These are phyloP conservation scores for Plotosus lineatus DNA, from an alignment of 2,113 vertebrate species.

Conservation along the genomic window DNA sequence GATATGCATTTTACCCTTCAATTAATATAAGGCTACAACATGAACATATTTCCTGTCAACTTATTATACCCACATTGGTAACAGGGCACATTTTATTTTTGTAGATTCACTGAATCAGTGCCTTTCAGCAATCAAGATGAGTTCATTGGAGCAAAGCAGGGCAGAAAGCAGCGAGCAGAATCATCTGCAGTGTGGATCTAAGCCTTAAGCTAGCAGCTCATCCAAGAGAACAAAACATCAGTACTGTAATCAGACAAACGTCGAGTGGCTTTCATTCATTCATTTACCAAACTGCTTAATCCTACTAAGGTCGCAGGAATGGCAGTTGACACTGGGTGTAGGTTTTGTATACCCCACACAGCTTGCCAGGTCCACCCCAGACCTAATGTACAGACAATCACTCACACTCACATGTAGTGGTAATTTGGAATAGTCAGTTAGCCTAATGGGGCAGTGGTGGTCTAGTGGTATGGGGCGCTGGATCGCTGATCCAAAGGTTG, in stretches of 20 bases:
- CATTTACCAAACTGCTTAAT: too few relatives aligned
- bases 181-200: conserved; percentile 1
- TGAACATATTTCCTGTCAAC: conserved; percentile 1
- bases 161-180: conserved; percentile 8
- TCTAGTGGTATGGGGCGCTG: too few relatives aligned
- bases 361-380: too few relatives aligned
- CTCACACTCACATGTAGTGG: too few relatives aligned
- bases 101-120: conserved; percentile 20
- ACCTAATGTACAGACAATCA: too few relatives aligned
- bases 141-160: conserved; percentile 9
- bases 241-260: conserved; percentile 23
- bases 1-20: neutral
- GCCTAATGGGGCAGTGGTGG: too few relatives aligned
- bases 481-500: too few relatives aligned
- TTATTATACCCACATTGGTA: neutral
- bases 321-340: too few relatives aligned
- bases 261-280: too few relatives aligned
- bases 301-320: too few relatives aligned
- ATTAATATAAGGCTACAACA: neutral
- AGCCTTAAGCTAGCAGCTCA: conserved; percentile 7
- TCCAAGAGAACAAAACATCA: conserved; percentile 2
- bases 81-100: neutral
- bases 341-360: too few relatives aligned
- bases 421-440: too few relatives aligned
- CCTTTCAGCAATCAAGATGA: conserved; percentile 42